Evolutionary conservation across 2,113 vertebrate species (phyloP), one percentile per base, ranked within the genome.

Genomic region (Hipposideros armiger): DNA sequence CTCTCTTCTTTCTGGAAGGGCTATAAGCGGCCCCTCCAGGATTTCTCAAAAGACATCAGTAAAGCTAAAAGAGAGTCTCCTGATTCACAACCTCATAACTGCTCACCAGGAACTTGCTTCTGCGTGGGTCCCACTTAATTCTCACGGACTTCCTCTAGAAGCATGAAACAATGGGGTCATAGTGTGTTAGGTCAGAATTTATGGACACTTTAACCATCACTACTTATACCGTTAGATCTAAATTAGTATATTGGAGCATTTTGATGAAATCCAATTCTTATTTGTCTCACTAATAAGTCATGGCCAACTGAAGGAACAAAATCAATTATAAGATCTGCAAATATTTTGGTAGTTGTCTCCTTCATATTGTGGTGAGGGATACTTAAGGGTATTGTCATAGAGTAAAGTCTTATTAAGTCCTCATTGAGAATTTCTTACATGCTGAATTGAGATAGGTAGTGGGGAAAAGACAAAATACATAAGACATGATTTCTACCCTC

Each of bases 391-490:
- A 56, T 77, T 66, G 24, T 13, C 42, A 56, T 24, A 52, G 30
- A 60, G 4, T 52, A 9, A 94, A 62, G 90, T 87, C 69, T 60
- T 82, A 80, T 74, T 45, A 9, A 47, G 10, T 96, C 76, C 50
- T 82, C 36, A 77, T 11, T 92, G 50, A 67, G 11, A 73, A 78
- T 11, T 94, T 78, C 47, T 50, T 83, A 36, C 78, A 66, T 73
- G 30, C 19, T 70, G 54, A 76, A 58, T 47, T 60, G n/a, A 95
- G 42, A 30, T 47, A 72, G 24, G 22, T 93, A n/a, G 92, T 95
- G 7, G 7, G 30, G 22, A 87, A 82, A 78, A 84, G 92, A 66
- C 32, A 80, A 81, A 92, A 83, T 54, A 83, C 64, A 89, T 40
- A 11, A 60, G 40, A 69, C 13, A 24, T 62, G 47, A 73, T 80